Conservation (phyloP, 2,888 invertebrate genomes). For the Ophion ellenae region DNA sequence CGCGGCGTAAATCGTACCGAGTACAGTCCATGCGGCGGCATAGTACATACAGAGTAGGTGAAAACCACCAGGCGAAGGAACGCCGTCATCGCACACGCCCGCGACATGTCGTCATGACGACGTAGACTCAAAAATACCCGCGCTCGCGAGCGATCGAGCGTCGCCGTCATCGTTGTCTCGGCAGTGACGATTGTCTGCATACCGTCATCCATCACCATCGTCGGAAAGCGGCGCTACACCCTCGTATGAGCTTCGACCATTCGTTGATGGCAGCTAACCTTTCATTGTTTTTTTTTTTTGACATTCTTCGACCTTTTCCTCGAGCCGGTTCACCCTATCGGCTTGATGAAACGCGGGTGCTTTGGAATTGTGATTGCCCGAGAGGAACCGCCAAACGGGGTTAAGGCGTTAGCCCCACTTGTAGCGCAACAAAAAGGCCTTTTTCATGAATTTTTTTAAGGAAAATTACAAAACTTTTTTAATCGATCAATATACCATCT, state of each 20-base stretch:
- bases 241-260: slow-evolving; percentile 1
- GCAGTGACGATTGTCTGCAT: slow-evolving; percentile 48
- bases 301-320: no score
- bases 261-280: neutral
- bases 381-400: no score
- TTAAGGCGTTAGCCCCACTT: no score
- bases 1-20: neutral
- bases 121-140: slow-evolving; percentile 78
- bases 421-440: no score
- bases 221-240: slow-evolving; percentile 12
- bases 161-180: slow-evolving; percentile 42
- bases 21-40: slow-evolving; percentile 5
- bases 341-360: no score
- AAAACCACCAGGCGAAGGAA: no score
- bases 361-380: no score
- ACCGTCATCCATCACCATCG: slow-evolving; percentile 63
- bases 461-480: no score
- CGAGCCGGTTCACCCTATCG: no score
- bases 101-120: slow-evolving; percentile 75
- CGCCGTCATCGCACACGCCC: slow-evolving; percentile 9
- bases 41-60: neutral
- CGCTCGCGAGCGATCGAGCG: slow-evolving; percentile 14
- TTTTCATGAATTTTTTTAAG: no score
- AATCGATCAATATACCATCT: no score
- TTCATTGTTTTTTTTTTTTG: neutral